Evolutionary conservation across 2,797 vertebrate species (phyloP).

Genomic region (Acrocephalus scirpaceus): DNA sequence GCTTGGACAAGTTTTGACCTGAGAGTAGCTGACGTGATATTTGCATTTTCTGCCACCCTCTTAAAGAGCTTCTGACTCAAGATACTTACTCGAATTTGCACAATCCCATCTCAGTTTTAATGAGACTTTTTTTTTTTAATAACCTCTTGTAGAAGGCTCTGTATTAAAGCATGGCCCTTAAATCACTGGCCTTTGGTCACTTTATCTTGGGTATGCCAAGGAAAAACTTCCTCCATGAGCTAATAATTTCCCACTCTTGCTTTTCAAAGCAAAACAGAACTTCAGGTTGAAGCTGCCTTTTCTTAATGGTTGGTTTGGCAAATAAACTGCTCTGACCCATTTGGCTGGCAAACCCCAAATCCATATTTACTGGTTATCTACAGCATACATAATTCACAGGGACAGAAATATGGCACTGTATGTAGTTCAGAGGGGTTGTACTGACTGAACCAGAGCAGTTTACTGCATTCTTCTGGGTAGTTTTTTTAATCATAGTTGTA

Average conservation of each 20-base stretch:
- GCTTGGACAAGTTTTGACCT: not conserved
- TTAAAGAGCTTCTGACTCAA: constrained; percentile 2
- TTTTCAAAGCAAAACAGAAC: not conserved
- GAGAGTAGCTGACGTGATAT: not conserved
- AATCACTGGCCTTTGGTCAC: constrained; percentile 18
- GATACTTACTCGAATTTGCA: not conserved
- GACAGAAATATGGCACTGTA: not conserved
- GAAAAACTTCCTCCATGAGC: constrained; percentile 1
- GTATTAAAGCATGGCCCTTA: not conserved
- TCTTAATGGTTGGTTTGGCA: constrained; percentile 22
- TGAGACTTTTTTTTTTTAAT: not conserved
- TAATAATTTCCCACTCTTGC: not conserved
- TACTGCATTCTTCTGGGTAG: not conserved
- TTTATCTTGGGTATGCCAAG: not conserved
- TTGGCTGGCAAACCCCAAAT: not conserved
- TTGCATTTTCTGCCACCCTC: not conserved
- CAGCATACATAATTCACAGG: not conserved
- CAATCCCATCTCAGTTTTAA: not conserved
- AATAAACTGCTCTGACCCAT: not conserved
- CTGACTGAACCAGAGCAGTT: not conserved
- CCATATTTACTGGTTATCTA: not conserved
- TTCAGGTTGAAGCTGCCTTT: constrained; percentile 5
- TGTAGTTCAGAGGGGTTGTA: not conserved
- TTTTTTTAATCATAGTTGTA: not conserved
- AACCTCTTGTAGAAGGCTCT: not conserved